phyloP scores from a whole-genome alignment of 2,113 vertebrate genomes.

The Petaurus breviceps region DNA sequence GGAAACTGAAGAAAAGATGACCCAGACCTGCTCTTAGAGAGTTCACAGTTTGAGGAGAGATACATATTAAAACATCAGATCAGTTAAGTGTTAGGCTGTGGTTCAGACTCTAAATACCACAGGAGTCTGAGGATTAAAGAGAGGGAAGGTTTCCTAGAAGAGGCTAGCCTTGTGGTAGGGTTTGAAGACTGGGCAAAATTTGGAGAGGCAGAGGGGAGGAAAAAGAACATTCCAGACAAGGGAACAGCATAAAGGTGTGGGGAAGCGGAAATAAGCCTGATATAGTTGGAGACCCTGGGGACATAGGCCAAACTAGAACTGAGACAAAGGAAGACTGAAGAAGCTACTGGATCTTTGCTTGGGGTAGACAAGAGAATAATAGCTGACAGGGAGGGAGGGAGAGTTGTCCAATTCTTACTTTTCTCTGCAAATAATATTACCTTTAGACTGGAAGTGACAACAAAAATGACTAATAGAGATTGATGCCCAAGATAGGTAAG shows the following conservation, averaged over 20 bases:
- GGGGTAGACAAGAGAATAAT: not conserved
- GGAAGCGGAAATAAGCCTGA: not conserved
- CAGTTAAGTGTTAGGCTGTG: not conserved
- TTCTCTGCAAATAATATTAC: not conserved
- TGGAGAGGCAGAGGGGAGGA: not conserved
- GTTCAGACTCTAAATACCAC: not conserved
- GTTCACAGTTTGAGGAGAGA: not conserved
- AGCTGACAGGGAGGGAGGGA: not conserved
- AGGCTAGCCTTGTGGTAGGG: not conserved
- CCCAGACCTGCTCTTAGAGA: not conserved
- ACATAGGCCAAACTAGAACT: not conserved
- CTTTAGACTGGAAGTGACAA: not conserved
- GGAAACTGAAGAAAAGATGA: not conserved
- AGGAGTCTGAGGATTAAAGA: not conserved
- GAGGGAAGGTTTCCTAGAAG: not conserved
- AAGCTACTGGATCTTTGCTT: not conserved
- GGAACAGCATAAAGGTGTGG: not conserved
- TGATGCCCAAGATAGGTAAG: not conserved
- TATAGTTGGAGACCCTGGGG: too few species aligned
- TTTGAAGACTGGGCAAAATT: not conserved
- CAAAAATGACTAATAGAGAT: not conserved
- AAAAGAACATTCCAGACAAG: not conserved
- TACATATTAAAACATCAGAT: not conserved
- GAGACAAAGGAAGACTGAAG: not conserved
- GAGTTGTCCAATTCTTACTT: not conserved